Conservation (phyloP, 2,113 vertebrate genomes). For the Syngnathus scovelli region DNA sequence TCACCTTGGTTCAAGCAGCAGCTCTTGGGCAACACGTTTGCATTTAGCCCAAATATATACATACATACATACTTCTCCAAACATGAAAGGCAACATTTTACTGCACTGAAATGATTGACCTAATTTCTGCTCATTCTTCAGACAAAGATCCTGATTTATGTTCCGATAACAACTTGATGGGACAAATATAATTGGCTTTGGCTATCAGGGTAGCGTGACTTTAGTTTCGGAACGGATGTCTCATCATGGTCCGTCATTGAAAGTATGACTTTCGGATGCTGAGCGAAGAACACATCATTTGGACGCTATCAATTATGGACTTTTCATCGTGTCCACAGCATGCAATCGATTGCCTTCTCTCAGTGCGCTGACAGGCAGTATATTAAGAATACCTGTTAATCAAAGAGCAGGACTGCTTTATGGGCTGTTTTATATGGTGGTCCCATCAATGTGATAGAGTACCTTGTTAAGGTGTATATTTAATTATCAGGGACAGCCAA, state of each 20-base stretch:
- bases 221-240: not conserved
- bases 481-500: not conserved
- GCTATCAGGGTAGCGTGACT: not conserved
- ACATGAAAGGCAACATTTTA: not conserved
- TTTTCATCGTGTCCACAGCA: not conserved
- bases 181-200: not conserved
- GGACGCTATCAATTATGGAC: not conserved
- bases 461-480: not conserved
- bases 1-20: not conserved
- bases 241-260: not conserved
- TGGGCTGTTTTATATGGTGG: not conserved
- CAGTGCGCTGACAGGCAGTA: not conserved
- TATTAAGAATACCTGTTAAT: not conserved
- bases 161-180: too few relatives aligned
- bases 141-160: too few relatives aligned
- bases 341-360: not conserved
- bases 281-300: not conserved
- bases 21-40: not conserved
- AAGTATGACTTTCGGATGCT: not conserved
- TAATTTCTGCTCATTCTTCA: too few relatives aligned
- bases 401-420: not conserved
- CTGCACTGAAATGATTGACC: not conserved
- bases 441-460: slow-evolving; percentile 1
- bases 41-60: not conserved
- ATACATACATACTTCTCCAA: not conserved